Percentiles rank a stretch among this genome's conserved stretches.
Evolutionary conservation across 2,888 invertebrate genomes (phyloP).

Genomic region (Ormia ochracea): DNA sequence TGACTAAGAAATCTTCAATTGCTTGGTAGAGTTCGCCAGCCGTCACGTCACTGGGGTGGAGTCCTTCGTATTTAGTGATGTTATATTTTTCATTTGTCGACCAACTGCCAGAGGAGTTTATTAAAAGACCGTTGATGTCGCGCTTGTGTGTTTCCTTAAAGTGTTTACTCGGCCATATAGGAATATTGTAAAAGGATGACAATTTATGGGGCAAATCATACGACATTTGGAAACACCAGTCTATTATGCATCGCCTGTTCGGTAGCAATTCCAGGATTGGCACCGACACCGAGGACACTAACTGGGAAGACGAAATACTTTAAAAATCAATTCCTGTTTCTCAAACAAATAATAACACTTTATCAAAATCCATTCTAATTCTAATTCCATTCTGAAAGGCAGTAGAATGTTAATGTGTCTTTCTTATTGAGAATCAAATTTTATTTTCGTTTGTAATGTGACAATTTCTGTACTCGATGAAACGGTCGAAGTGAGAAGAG

Average conservation of each 20-base stretch:
- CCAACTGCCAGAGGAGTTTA: constrained; percentile 39
- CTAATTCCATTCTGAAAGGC: no score
- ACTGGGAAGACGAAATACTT: constrained; percentile 60
- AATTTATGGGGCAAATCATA: constrained; percentile 71
- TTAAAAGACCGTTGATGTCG: constrained; percentile 36
- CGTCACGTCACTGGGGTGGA: constrained; percentile 73
- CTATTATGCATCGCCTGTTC: constrained; percentile 72
- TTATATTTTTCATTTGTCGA: constrained; percentile 61
- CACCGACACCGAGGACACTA: constrained; percentile 72
- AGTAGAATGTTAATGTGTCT: no score
- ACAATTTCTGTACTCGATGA: no score
- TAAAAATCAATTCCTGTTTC: no score
- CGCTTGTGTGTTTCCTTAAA: constrained; percentile 53
- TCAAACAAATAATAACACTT: no score
- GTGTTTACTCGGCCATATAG: constrained; percentile 73
- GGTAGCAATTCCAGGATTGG: constrained; percentile 71
- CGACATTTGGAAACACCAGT: constrained; percentile 76
- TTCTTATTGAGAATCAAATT: no score
- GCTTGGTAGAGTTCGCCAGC: constrained; percentile 74
- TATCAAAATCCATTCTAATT: no score
- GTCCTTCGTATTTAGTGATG: constrained; percentile 8
- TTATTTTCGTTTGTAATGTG: no score
- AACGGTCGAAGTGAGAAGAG: no score
- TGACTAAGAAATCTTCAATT: constrained; percentile 70
- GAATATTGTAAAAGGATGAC: constrained; percentile 72